Conservation (phyloP, 1,140 invertebrate genomes). For the Trichogramma pretiosum region DNA sequence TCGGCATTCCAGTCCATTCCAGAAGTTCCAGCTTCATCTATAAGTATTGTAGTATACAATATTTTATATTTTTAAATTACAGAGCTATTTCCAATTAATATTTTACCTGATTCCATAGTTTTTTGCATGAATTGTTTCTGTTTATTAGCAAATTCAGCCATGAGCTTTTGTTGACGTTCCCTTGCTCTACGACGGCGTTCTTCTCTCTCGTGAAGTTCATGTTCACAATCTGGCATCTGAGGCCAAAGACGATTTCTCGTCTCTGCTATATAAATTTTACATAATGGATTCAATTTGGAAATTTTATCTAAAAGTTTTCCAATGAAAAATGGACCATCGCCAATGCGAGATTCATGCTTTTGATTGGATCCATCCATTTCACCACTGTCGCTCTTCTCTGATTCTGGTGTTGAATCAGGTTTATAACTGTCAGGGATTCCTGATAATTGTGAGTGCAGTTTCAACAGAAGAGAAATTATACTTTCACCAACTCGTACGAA, state of each 20-base stretch:
- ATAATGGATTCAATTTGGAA: conserved; percentile 58
- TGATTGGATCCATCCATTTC: conserved; percentile 27
- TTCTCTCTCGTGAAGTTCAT: conserved; percentile 67
- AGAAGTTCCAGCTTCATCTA: conserved; percentile 43
- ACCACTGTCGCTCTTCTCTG: conserved; percentile 26
- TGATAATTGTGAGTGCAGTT: conserved; percentile 85
- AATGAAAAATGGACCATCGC: conserved; percentile 83
- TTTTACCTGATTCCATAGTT: conserved; percentile 58
- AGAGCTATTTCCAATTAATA: background rate
- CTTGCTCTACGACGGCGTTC: conserved; percentile 73
- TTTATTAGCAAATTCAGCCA: conserved; percentile 84
- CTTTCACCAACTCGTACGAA: conserved; percentile 69
- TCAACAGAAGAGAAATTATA: conserved; percentile 82
- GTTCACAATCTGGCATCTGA: conserved; percentile 64
- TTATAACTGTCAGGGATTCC: conserved; percentile 72
- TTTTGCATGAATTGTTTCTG: conserved; percentile 88
- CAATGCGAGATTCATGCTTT: conserved; percentile 52
- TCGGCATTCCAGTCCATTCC: conserved; percentile 63
- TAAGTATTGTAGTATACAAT: background rate
- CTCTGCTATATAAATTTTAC: conserved; percentile 57
- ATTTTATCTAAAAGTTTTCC: conserved; percentile 67
- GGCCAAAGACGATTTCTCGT: conserved; percentile 69
- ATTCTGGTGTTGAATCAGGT: conserved; percentile 48
- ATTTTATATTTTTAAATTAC: conserved; percentile 1
- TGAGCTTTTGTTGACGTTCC: conserved; percentile 82